Conservation (phyloP, 2,797 vertebrate genomes). For the Halcyon chelicuti region DNA sequence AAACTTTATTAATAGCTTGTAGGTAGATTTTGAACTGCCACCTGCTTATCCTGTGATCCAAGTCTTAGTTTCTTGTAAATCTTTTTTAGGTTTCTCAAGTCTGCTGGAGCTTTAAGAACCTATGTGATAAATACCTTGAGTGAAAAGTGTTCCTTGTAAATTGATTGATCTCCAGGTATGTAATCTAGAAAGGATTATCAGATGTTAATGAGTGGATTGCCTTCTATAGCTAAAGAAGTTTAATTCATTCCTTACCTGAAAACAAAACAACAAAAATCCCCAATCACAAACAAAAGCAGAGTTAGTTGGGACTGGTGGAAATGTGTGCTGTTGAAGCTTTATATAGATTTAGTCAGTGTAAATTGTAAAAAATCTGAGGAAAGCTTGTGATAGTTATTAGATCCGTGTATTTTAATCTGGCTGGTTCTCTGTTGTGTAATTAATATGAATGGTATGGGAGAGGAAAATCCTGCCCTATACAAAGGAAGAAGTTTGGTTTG, state of each 20-base stretch:
- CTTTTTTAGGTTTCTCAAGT: not conserved
- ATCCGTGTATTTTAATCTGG: not conserved
- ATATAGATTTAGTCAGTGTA: not conserved
- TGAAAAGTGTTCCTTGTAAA: not conserved
- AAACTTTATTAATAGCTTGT: not conserved
- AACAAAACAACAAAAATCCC: not conserved
- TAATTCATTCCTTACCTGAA: not conserved
- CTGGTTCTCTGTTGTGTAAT: not conserved
- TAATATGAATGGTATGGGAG: not conserved
- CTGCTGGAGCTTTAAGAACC: not conserved
- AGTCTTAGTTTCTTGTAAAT: not conserved
- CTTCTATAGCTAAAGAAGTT: not conserved
- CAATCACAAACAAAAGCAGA: not conserved
- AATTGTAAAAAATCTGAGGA: not conserved
- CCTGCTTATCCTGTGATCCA: not conserved
- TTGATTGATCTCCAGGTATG: not conserved
- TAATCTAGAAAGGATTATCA: not conserved
- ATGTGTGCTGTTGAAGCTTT: rapidly evolving
- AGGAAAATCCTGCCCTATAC: not conserved
- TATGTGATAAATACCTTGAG: not conserved
- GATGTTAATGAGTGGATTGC: not conserved
- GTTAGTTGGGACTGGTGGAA: not conserved
- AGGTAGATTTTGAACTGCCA: not conserved
- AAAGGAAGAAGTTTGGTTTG: not conserved
- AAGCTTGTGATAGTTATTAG: not conserved